phyloP scores from a whole-genome alignment of 35 echinoderm and acorn worm genomes.

The Ophiothrix spiculata region DNA sequence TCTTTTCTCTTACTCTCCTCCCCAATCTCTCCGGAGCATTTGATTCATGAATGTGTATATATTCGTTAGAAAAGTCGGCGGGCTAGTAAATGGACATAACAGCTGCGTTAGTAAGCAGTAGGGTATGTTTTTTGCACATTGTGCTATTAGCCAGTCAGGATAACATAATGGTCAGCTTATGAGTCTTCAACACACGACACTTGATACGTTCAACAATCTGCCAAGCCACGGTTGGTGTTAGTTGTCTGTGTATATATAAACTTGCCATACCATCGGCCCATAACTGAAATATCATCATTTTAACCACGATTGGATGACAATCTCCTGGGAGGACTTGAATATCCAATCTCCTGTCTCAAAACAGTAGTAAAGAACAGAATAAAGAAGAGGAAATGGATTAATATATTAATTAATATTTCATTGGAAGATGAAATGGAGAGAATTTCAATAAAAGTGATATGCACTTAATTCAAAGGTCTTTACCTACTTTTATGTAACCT shows the following conservation, averaged over 20 bases:
- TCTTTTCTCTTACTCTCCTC: background rate
- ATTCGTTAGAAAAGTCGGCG: background rate
- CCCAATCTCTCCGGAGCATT: background rate
- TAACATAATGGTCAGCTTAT: constrained; percentile 13
- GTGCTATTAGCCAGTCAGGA: background rate
- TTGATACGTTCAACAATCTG: background rate
- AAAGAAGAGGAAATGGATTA: background rate
- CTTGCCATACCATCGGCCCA: constrained; percentile 1
- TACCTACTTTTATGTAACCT: background rate
- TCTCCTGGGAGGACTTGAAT: background rate
- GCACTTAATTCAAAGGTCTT: background rate
- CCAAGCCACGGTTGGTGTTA: background rate
- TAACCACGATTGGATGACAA: background rate
- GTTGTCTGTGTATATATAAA: background rate
- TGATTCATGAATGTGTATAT: constrained; percentile 1
- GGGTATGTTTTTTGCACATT: constrained; percentile 8
- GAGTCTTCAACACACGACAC: background rate
- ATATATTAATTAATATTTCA: constrained; percentile 3
- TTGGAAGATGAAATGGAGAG: background rate
- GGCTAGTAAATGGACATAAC: background rate
- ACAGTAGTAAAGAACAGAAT: background rate
- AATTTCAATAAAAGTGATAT: background rate
- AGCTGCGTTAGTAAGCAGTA: background rate
- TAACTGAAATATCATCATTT: constrained; percentile 10
- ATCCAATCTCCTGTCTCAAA: background rate